These are phyloP conservation scores for Pseudomyrmex pallidus DNA, from an alignment of 1,140 invertebrate species.

Conservation along the genomic window DNA sequence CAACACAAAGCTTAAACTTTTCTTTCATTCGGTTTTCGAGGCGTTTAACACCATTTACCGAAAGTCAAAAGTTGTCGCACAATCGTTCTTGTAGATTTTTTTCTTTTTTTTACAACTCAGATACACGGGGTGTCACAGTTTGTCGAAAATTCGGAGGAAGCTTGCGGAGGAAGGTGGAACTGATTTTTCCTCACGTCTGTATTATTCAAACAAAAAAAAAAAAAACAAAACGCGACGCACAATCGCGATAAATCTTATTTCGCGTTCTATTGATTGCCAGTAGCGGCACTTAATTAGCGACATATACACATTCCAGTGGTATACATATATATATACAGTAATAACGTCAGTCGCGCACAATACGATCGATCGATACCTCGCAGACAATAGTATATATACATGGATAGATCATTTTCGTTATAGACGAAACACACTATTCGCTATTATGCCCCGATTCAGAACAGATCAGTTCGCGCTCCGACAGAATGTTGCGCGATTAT, in stretches of 20 bases:
- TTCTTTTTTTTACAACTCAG: background rate
- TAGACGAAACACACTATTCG: conserved; percentile 25
- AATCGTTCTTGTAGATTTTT: too few relatives aligned
- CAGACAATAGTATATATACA: conserved; percentile 18
- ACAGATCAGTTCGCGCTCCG: background rate
- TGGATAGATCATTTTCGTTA: conserved; percentile 48
- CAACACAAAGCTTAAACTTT: background rate
- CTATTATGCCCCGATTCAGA: conserved; percentile 25
- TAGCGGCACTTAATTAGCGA: conserved; percentile 41
- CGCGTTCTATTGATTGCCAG: conserved; percentile 33
- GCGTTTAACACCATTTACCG: background rate
- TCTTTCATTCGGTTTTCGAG: background rate
- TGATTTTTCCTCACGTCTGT: background rate
- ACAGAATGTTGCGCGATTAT: conserved; percentile 22
- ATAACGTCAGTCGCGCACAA: conserved; percentile 17
- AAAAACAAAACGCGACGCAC: background rate
- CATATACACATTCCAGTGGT: background rate
- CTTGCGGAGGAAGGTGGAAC: too few relatives aligned
- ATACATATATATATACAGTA: background rate
- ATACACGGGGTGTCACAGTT: background rate
- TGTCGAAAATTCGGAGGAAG: background rate
- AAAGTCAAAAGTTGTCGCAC: too few relatives aligned
- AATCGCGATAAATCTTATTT: conserved; percentile 15
- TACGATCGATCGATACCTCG: conserved; percentile 33
- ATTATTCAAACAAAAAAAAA: background rate